Evolutionary conservation across 1,140 invertebrate species (phyloP), one percentile per base, ranked within the genome.

Genomic region (Scaptomyza graminum): DNA sequence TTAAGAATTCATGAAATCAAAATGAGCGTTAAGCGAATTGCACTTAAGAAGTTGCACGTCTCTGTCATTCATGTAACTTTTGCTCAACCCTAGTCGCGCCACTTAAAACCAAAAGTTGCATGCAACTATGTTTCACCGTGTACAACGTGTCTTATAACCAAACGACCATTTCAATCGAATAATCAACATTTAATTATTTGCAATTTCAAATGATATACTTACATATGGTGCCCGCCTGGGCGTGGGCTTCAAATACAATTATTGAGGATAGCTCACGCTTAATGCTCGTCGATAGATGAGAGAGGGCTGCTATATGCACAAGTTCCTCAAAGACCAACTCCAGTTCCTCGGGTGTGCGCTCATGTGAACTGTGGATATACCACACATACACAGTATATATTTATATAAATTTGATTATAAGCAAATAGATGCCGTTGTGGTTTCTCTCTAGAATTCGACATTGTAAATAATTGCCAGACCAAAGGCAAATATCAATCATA

Each of bases 241-340:
- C 93, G 92, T 97, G 96, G 13, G 96, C 94, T 92, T 97, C 97
- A 91, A 97, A 97, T 68, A 96, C 93, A 60, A 97, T 94, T 61
- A 97, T 96, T 55, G 94, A 94, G 44, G 96, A 95, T 54, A 97
- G 91, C 92, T 97, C 96, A 62, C 95, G 92, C 92, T 97, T 97
- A 39, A 97, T 96, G 78, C 96, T 96, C 72, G 96, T 96, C 50
- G 96, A 96, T 18, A 97, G 92, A 85, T 97, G 96, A 7, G 95
- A 94, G 57, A 97, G 92, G 2, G 96, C 96, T 82, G 96, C 95
- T 63, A 97, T 96, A 81, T 97, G 96, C 49, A 96, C 92, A 28
- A 97, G 92, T 88, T 97, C 97, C 81, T 97, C 96, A 90, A 96
- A 97, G 62, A 97, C 96, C 59, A 95, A 94, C 91, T 97, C 96